Evolutionary conservation across 2,888 invertebrate species (phyloP).

Genomic region (Autographa pulchrina): DNA sequence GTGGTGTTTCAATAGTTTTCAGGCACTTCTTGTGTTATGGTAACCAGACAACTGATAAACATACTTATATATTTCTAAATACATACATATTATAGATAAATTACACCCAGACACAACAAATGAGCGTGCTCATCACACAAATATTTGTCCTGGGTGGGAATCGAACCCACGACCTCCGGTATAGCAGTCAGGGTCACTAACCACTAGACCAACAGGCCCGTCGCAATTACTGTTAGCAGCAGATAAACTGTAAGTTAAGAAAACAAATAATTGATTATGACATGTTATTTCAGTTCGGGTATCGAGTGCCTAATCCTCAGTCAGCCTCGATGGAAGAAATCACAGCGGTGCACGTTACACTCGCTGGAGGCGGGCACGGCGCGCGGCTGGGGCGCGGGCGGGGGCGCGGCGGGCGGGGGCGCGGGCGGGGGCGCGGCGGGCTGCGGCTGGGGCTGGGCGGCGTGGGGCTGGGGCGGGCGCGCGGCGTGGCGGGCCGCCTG

Average conservation of each 20-base stretch:
- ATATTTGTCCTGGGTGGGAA: too few relatives aligned
- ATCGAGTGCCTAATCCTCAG: constrained; percentile 94
- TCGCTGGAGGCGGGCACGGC: constrained; percentile 96
- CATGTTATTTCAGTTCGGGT: constrained; percentile 88
- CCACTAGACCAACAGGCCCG: too few relatives aligned
- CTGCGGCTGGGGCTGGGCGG: constrained; percentile 94
- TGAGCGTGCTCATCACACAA: too few relatives aligned
- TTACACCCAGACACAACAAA: too few relatives aligned
- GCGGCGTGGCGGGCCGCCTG: constrained; percentile 95
- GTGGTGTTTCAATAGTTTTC: too few relatives aligned
- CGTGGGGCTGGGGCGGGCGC: constrained; percentile 90
- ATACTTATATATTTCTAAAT: too few relatives aligned
- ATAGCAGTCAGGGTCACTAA: too few relatives aligned
- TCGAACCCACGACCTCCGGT: too few relatives aligned
- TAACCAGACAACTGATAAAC: too few relatives aligned
- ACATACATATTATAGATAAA: too few relatives aligned
- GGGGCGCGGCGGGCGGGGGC: constrained; percentile 81
- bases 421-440: constrained; percentile 83
- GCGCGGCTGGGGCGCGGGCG: constrained; percentile 91
- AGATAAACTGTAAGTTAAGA: background rate
- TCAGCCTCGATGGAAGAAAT: constrained; percentile 96
- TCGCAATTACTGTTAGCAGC: too few relatives aligned
- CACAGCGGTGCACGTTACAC: constrained; percentile 96
- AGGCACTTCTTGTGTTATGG: too few relatives aligned
- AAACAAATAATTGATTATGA: background rate